Conservation (phyloP, 2,888 invertebrate genomes). For the Pyrocoelia pectoralis region DNA sequence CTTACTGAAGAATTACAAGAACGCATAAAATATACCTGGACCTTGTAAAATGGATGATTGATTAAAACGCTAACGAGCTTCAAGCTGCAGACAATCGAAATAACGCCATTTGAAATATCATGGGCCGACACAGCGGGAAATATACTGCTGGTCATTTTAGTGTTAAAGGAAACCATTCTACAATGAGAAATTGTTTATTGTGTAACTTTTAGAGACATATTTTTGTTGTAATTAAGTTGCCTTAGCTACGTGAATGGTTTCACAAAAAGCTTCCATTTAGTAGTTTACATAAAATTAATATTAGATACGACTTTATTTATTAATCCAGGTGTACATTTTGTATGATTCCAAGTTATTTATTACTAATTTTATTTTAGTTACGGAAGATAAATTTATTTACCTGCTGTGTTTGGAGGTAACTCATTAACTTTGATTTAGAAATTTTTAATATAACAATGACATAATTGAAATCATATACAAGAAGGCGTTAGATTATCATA, state of each 20-base stretch:
- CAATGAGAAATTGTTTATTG: conserved; percentile 24
- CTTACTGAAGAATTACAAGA: background rate
- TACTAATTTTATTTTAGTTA: background rate
- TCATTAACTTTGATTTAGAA: too few species aligned
- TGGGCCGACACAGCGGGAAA: conserved; percentile 28
- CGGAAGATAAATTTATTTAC: too few species aligned
- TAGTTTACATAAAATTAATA: conserved; percentile 11
- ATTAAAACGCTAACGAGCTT: conserved; percentile 39
- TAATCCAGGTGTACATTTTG: background rate
- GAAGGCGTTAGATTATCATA: too few species aligned
- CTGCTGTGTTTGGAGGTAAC: too few species aligned
- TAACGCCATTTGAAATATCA: conserved; percentile 31
- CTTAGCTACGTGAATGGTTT: background rate
- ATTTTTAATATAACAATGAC: too few species aligned
- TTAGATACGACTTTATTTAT: background rate
- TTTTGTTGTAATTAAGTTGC: conserved; percentile 29
- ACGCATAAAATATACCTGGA: conserved; percentile 33
- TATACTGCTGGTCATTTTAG: conserved; percentile 28
- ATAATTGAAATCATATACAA: too few species aligned
- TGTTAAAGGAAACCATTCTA: conserved; percentile 16
- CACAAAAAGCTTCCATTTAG: conserved; percentile 8
- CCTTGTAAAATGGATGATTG: conserved; percentile 39
- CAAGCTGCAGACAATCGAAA: conserved; percentile 38
- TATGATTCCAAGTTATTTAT: background rate
- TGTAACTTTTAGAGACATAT: conserved; percentile 21